Evolutionary conservation across 2,797 vertebrate species (phyloP).

Genomic region (Botia almorhae): DNA sequence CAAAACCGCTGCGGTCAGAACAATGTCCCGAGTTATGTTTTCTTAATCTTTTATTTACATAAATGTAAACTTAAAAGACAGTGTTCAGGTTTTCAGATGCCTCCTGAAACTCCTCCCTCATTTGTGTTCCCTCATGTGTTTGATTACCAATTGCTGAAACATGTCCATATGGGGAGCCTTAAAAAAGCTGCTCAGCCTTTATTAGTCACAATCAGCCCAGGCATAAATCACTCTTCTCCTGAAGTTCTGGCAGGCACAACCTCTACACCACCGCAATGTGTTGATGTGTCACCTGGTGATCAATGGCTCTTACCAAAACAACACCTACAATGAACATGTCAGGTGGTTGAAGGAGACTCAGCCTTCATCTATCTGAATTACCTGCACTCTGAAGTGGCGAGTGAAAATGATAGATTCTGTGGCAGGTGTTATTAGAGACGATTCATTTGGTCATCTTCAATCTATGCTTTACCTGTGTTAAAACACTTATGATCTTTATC

Average conservation of each 20-base stretch:
- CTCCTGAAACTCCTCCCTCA: background rate
- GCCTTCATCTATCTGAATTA: background rate
- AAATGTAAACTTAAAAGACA: slow-evolving; percentile 3
- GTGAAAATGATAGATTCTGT: background rate
- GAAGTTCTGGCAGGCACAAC: slow-evolving; percentile 59
- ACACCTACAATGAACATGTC: slow-evolving; percentile 12
- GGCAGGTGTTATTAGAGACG: background rate
- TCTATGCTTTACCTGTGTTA: background rate
- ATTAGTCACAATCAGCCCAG: slow-evolving; percentile 65
- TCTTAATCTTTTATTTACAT: background rate
- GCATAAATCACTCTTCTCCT: slow-evolving; percentile 69
- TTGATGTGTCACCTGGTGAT: slow-evolving; percentile 69
- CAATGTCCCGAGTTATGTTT: background rate
- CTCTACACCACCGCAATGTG: slow-evolving; percentile 59
- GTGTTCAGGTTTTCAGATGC: background rate
- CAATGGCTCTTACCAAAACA: slow-evolving; percentile 9
- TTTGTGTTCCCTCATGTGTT: slow-evolving; percentile 29
- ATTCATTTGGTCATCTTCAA: background rate
- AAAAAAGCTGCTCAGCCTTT: slow-evolving; percentile 65
- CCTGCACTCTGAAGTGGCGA: background rate
- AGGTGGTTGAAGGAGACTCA: background rate
- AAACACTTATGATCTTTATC: background rate
- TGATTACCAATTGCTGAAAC: slow-evolving; percentile 65
- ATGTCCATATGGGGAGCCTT: slow-evolving; percentile 64
- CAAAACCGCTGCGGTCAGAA: background rate